phyloP scores from a whole-genome alignment of 2,888 invertebrate species.

The Cenopis cana region DNA sequence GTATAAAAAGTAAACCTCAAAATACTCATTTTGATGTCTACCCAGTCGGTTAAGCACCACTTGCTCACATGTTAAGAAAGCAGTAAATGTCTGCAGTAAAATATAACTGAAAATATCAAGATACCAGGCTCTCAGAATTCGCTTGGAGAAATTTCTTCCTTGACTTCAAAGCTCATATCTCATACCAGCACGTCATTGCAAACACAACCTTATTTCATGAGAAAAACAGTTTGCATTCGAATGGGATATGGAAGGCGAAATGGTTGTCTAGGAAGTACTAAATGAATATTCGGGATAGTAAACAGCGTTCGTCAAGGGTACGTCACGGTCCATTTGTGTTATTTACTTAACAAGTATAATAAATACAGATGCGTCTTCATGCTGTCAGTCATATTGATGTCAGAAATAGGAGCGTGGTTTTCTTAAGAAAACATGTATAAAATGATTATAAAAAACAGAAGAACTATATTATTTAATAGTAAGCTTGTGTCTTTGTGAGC shows the following conservation, averaged over 20 bases:
- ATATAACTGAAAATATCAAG: constrained; percentile 16
- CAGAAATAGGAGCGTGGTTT: background rate
- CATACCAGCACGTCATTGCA: background rate
- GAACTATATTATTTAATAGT: background rate
- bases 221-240: background rate
- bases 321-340: constrained; percentile 10
- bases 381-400: background rate
- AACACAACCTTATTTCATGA: background rate
- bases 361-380: constrained; percentile 1
- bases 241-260: background rate
- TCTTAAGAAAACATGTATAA: background rate
- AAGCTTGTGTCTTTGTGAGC: too few species aligned
- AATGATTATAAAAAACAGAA: background rate
- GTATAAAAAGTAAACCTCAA: background rate
- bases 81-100: constrained; percentile 6
- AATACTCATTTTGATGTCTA: background rate
- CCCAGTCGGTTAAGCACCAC: background rate
- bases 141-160: constrained; percentile 1
- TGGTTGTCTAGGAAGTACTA: background rate
- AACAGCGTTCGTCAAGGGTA: background rate
- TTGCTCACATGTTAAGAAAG: background rate
- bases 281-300: constrained; percentile 3
- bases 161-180: constrained; percentile 6
- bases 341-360: constrained; percentile 6
- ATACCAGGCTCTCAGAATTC: constrained; percentile 11